Conservation (phyloP, 53 echinoderm and acorn worm species). For the Stichopus horrens region DNA sequence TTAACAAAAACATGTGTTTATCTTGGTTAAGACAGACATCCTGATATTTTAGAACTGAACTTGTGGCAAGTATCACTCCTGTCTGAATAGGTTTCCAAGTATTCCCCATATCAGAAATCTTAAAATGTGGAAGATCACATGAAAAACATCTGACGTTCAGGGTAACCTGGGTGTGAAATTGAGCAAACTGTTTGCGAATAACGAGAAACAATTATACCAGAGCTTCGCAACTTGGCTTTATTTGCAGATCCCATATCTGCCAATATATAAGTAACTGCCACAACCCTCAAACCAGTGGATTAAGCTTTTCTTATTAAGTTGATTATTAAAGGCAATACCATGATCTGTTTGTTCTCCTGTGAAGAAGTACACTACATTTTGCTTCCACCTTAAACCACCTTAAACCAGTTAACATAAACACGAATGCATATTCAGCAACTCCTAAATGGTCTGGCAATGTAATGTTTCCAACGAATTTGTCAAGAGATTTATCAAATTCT, state of each 20-base stretch:
- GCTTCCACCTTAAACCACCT: conserved; percentile 52
- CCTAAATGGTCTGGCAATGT: conserved; percentile 46
- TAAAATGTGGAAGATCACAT: conserved; percentile 24
- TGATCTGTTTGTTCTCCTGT: conserved; percentile 3
- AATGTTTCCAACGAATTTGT: conserved; percentile 23
- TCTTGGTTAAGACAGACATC: conserved; percentile 56
- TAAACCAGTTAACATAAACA: conserved; percentile 42
- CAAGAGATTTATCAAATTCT: neutral
- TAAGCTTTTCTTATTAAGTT: conserved; percentile 28
- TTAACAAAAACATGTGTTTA: conserved; percentile 52
- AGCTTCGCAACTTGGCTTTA: conserved; percentile 21
- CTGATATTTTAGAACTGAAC: conserved; percentile 51
- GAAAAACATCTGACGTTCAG: neutral
- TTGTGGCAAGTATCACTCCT: conserved; percentile 53
- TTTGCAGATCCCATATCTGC: conserved; percentile 39
- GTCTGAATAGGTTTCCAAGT: conserved; percentile 65
- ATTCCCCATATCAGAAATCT: neutral
- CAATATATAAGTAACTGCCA: conserved; percentile 13
- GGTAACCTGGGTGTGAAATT: neutral
- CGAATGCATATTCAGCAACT: conserved; percentile 36
- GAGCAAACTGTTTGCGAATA: conserved; percentile 9
- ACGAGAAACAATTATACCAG: conserved; percentile 9
- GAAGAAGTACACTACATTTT: conserved; percentile 37
- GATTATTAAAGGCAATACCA: neutral
- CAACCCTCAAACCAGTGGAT: conserved; percentile 21